These are phyloP conservation scores for Hydrocynus forskahlii DNA, from an alignment of 2,797 vertebrate species.

Conservation along the genomic window DNA sequence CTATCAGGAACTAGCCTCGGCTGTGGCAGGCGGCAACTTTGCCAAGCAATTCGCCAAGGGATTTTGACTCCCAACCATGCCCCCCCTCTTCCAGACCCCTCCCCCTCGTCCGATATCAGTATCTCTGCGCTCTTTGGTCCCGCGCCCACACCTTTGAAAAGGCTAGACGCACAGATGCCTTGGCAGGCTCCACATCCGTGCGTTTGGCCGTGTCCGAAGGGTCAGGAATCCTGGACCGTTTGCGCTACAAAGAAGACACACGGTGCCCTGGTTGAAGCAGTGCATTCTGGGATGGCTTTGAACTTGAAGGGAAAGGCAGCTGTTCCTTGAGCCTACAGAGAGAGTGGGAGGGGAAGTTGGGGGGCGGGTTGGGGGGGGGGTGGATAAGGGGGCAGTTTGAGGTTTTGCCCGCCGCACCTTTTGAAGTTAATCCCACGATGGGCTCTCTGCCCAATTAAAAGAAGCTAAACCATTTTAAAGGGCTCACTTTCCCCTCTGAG, in stretches of 20 bases:
- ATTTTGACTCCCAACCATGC: slow-evolving; percentile 66
- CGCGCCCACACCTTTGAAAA: slow-evolving; percentile 67
- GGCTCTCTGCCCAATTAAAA: slow-evolving; percentile 67
- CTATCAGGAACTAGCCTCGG: slow-evolving; percentile 24
- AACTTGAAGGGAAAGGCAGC: slow-evolving; percentile 66
- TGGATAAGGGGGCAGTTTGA: slow-evolving; percentile 39
- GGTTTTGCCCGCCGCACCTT: slow-evolving; percentile 53
- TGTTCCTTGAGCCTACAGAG: slow-evolving; percentile 55
- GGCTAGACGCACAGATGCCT: slow-evolving; percentile 50
- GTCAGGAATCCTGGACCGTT: slow-evolving; percentile 20
- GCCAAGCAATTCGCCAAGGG: slow-evolving; percentile 63
- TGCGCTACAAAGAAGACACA: slow-evolving; percentile 55
- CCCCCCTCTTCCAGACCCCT: slow-evolving; percentile 16
- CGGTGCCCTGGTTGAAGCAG: slow-evolving; percentile 46
- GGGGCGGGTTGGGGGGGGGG: slow-evolving; percentile 49
- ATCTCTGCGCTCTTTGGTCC: slow-evolving; percentile 70
- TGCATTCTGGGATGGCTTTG: slow-evolving; percentile 67
- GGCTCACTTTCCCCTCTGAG: slow-evolving; percentile 58
- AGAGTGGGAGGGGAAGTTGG: slow-evolving; percentile 45
- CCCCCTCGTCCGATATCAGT: slow-evolving; percentile 61
- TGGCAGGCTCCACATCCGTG: slow-evolving; percentile 44
- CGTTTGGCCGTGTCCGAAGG: slow-evolving; percentile 31
- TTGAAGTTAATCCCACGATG: slow-evolving; percentile 65
- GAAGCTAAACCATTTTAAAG: slow-evolving; percentile 63
- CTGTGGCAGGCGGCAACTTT: slow-evolving; percentile 8